Base-by-base conservation (phyloP, 1,140 invertebrate genomes). In the Drosophila arizonae region DNA sequence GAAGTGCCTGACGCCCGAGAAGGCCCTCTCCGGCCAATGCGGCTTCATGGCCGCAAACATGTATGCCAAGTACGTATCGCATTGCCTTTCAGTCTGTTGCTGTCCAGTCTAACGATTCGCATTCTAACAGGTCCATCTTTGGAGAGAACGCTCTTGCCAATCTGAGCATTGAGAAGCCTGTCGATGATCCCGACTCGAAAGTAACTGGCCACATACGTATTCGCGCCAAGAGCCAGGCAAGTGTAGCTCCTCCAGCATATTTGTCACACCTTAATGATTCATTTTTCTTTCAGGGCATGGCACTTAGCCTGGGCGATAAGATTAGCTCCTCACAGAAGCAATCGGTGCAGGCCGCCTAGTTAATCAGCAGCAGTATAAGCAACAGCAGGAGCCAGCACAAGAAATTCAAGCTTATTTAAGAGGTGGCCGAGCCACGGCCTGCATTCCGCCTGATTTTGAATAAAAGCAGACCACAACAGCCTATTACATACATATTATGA, bases 31-130 rank as follows among this genome's bases (percentile, higher is more conserved):
- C 8, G 98, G 98, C 0, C 97, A 99, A 84, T 99, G 98, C 92
- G 98, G 98, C 13, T 99, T 99, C 92, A 98, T 99, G 97, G 98
- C 98, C 41, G 99, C 98, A 39, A 99, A 99, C 91, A 96, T 99
- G 94, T 99, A 99, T 93, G 98, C 99, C 41, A 96, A 90, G 91
- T 91, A 61, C 1, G 21, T 41, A 13, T 24, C 10, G 3, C 0
- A 13, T 17, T 3, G 1, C 24, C 11, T 28, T n/a, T 3, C 5
- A 6, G 17, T 17, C 8, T 0, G 6, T 3, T 6, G 0, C 28
- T 33, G 6, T 33, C 11, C 6, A 6, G 24, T 5, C 39, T 6
- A 28, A n/a, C 10, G 5, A 0, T 8, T 41, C 9, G 10, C 24
- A n/a, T 0, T 54, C 61, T 6, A 30, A 3, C 21, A 93, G 98